Conservation (phyloP, 2,797 vertebrate species). For the Thalassophryne amazonica region DNA sequence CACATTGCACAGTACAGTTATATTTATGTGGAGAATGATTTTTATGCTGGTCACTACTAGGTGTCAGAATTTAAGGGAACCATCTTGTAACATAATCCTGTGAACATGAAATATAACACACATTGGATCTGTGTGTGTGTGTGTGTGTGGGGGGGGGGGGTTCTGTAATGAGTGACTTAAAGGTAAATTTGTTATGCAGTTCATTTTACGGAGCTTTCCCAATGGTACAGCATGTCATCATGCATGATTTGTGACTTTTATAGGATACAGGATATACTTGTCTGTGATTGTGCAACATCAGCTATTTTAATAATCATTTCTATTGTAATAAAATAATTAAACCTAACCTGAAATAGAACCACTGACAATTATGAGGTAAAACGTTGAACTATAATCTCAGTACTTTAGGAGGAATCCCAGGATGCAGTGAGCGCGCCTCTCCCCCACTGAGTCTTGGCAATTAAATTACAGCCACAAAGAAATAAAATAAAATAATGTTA, state of each 20-base stretch:
- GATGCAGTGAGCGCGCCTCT: too few species aligned
- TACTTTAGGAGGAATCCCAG: too few species aligned
- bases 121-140: too few species aligned
- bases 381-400: too few species aligned
- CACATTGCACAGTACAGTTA: neutral
- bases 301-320: slow-evolving; percentile 25
- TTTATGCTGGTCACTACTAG: neutral
- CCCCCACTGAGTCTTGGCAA: too few species aligned
- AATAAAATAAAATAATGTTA: too few species aligned
- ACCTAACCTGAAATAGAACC: too few species aligned
- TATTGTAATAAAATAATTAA: too few species aligned
- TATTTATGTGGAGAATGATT: slow-evolving; percentile 19
- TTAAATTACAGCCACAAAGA: too few species aligned
- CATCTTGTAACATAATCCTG: slow-evolving; percentile 3
- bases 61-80: slow-evolving; percentile 18
- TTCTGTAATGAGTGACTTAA: slow-evolving; percentile 25
- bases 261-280: slow-evolving; percentile 8
- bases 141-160: too few species aligned
- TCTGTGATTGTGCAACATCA: slow-evolving; percentile 1
- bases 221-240: slow-evolving; percentile 15
- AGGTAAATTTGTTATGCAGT: slow-evolving; percentile 39
- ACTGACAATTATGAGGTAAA: too few species aligned
- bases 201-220: slow-evolving; percentile 16
- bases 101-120: slow-evolving; percentile 18
- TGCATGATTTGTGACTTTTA: slow-evolving; percentile 24